Percentiles rank a stretch among this genome's conserved stretches.
Conservation (phyloP, 2,797 vertebrate species). For the Lagorchestes hirsutus region DNA sequence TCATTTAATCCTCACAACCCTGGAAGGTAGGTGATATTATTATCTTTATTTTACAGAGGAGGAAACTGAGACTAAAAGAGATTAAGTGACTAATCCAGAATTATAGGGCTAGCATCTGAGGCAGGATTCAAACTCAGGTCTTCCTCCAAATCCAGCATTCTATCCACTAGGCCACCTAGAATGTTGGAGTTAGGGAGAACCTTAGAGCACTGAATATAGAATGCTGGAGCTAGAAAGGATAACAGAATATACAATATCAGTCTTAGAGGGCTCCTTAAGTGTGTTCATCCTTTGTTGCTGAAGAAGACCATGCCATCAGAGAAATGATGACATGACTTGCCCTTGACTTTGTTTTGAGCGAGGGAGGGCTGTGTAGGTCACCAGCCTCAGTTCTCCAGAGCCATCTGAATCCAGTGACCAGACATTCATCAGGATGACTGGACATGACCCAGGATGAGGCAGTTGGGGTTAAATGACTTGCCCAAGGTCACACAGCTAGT, state of each 20-base stretch:
- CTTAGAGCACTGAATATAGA: background rate
- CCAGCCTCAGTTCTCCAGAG: too few species aligned
- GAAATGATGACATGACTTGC: too few species aligned
- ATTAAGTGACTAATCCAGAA: background rate
- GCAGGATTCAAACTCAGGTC: background rate
- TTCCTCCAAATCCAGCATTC: background rate
- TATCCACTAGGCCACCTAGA: background rate
- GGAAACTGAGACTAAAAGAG: background rate
- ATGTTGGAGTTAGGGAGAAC: background rate
- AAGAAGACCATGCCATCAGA: too few species aligned
- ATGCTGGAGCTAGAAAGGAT: background rate
- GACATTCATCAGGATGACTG: too few species aligned
- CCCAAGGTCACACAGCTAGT: too few species aligned
- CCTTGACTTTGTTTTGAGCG: too few species aligned
- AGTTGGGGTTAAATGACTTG: too few species aligned
- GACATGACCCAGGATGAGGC: too few species aligned
- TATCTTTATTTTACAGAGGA: background rate
- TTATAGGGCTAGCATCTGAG: background rate
- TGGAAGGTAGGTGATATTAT: background rate
- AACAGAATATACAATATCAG: background rate
- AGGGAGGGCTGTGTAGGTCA: too few species aligned
- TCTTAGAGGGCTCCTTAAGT: background rate
- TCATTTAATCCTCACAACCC: background rate
- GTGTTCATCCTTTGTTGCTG: too few species aligned
- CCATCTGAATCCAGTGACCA: too few species aligned